Evolutionary conservation across 2,113 vertebrate genomes (phyloP), one percentile per base, ranked within the genome.

Genomic region (Strigops habroptila): DNA sequence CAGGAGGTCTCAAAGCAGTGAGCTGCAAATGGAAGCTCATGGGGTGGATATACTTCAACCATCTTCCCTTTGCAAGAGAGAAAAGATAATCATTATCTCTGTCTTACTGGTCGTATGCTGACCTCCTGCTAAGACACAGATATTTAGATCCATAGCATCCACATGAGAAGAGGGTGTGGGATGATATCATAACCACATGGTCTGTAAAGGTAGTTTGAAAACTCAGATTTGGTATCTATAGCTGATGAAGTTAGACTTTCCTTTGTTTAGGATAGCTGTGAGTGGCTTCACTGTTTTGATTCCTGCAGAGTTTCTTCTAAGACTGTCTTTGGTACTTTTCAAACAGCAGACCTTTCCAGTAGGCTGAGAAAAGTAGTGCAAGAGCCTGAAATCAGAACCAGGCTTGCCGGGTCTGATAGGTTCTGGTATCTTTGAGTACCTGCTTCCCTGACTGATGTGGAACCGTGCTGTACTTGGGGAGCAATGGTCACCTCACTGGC

Each of bases 401-500:
- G 53, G 7, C 24, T 92, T 69, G 7, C 49, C 3, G 4, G 43
- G 7, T 35, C 39, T 33, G 19, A 37, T 4, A 49, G 35, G 12
- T 46, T 70, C 53, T 81, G 64, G 18, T 28, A 75, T 37, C 22
- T 39, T 67, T 65, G n/a, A 19, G 35, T 6, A 28, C 18, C 33
- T 71, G 12, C 39, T 68, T 59, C n/a, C 44, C 28, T 57, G 52
- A 12, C 27, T 62, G 30, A 39, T 68, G 44, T 16, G 18, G 25
- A 76, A 12, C 22, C 1, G 0, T 5, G 48, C 30, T 51, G 86
- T 46, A 8, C 33, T 31, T 1, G 1, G 49, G 33, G 27, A 75
- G 31, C 62, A 63, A 75, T 2, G 24, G 67, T n/a, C 39, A n/a
- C 70, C 57, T 52, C 0, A 0, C 28, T 33, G 76, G 35, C 59